Conservation (phyloP, 2,888 invertebrate genomes). For the Pristionchus entomophagus region DNA sequence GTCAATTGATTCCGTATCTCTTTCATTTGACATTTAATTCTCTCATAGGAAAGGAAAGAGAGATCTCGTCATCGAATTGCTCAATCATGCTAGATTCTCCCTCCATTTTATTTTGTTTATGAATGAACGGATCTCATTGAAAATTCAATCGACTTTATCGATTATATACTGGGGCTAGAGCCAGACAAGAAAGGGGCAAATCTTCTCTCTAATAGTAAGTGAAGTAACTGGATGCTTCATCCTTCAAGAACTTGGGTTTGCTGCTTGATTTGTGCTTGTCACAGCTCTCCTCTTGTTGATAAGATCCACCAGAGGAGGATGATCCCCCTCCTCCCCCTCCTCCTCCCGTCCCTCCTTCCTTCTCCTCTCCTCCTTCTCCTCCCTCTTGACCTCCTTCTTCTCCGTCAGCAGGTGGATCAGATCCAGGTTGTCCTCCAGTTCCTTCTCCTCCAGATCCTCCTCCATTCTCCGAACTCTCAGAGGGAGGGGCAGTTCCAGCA, state of each 20-base stretch:
- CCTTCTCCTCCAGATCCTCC: not conserved
- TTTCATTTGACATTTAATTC: no score
- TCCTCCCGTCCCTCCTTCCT: not conserved
- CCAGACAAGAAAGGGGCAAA: not conserved
- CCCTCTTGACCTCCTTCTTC: constrained; percentile 1
- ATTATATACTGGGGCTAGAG: not conserved
- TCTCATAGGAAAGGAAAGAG: no score
- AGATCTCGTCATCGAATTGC: no score
- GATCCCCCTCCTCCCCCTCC: not conserved
- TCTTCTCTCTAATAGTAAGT: not conserved
- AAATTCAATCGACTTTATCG: constrained; percentile 25
- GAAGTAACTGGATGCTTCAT: constrained; percentile 27
- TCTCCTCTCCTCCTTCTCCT: constrained; percentile 18
- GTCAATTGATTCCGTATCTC: no score
- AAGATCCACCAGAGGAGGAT: not conserved
- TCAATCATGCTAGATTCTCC: no score
- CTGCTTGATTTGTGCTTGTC: not conserved
- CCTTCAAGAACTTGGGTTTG: constrained; percentile 12
- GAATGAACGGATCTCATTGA: no score
- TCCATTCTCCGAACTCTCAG: constrained; percentile 11
- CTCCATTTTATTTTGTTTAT: no score
- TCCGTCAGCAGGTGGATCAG: constrained; percentile 22
- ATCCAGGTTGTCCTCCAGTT: not conserved
- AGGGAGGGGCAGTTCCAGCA: not conserved
- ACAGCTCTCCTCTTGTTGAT: not conserved